These are phyloP conservation scores for Eupithecia pulchellata DNA, from an alignment of 2,888 invertebrate genomes.

Conservation along the genomic window DNA sequence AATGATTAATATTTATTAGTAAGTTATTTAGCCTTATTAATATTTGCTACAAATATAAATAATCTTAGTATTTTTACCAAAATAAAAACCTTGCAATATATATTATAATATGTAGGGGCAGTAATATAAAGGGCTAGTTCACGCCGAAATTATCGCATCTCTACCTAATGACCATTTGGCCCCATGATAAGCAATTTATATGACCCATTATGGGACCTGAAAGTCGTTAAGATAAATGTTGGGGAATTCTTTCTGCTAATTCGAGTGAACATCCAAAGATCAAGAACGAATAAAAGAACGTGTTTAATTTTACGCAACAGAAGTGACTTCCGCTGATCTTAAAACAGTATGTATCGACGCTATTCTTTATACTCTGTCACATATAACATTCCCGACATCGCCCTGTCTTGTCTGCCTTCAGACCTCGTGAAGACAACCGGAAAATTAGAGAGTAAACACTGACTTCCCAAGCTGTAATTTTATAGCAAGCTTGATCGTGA, in stretches of 20 bases:
- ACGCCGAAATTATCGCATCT: constrained; percentile 53
- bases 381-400: constrained; percentile 63
- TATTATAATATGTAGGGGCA: constrained; percentile 14
- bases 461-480: constrained; percentile 60
- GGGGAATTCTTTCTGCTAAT: constrained; percentile 59
- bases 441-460: constrained; percentile 82
- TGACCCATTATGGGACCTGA: constrained; percentile 71
- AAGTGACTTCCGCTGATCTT: constrained; percentile 25
- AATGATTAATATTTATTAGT: background rate
- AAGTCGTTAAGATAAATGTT: constrained; percentile 71
- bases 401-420: constrained; percentile 64
- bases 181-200: constrained; percentile 76
- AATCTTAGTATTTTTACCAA: constrained; percentile 1
- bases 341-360: constrained; percentile 54
- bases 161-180: constrained; percentile 59
- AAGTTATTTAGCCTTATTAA: background rate
- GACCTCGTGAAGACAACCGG: constrained; percentile 80
- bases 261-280: constrained; percentile 50
- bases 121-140: constrained; percentile 21
- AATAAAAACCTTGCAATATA: constrained; percentile 28
- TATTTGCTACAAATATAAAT: background rate
- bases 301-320: constrained; percentile 45
- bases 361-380: constrained; percentile 69
- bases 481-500: constrained; percentile 55
- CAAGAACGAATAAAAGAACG: constrained; percentile 35